phyloP scores from a whole-genome alignment of 2,113 vertebrate species.

The Cepphus grylle region DNA sequence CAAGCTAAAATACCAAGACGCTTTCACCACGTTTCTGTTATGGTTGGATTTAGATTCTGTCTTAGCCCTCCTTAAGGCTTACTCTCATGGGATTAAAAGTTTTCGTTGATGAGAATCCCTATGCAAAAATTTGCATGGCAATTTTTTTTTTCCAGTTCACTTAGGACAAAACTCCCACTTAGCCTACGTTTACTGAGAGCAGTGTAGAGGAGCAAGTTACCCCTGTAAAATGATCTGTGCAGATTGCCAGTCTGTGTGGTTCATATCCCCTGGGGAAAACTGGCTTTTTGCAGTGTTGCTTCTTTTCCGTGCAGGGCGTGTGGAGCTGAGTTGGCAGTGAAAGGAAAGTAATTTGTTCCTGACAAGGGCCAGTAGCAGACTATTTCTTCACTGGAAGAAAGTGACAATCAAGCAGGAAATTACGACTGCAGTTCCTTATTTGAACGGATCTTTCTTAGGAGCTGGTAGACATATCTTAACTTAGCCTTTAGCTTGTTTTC shows the following conservation, averaged over 20 bases:
- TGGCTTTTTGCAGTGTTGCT: constrained; percentile 24
- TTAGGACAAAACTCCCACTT: not conserved
- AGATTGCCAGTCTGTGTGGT: not conserved
- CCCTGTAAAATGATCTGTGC: not conserved
- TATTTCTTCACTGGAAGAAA: constrained; percentile 66
- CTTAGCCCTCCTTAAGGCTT: not conserved
- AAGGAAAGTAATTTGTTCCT: constrained; percentile 62
- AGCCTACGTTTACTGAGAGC: not conserved
- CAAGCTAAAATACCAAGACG: not conserved
- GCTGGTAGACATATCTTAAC: constrained; percentile 40
- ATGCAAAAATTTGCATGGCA: not conserved
- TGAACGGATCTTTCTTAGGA: constrained; percentile 51
- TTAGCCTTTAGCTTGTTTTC: constrained; percentile 52
- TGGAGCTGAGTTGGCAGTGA: constrained; percentile 43
- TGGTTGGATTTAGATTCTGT: not conserved
- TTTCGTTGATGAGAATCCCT: not conserved
- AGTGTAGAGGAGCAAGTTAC: not conserved
- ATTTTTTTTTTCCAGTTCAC: not conserved
- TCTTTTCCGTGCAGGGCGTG: not conserved
- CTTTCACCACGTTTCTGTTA: constrained; percentile 3
- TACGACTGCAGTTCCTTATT: constrained; percentile 35
- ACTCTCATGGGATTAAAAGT: not conserved
- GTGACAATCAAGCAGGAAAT: constrained; percentile 57
- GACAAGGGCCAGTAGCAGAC: constrained; percentile 65
- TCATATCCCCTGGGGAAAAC: constrained; percentile 31